Evolutionary conservation across 2,888 invertebrate species (phyloP).

Genomic region (Drosophila affinis): DNA sequence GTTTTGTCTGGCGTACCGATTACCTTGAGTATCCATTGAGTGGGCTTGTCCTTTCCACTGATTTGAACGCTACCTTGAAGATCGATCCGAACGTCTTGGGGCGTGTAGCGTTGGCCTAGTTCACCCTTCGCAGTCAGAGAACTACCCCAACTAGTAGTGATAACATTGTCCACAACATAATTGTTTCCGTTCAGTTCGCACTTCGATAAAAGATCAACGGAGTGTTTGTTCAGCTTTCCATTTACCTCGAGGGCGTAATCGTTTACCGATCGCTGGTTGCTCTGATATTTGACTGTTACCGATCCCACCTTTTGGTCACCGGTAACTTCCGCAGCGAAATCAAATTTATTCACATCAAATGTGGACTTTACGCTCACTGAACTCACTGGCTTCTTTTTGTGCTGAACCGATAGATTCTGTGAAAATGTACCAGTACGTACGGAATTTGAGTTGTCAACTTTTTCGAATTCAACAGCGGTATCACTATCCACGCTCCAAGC

Average conservation of each 20-base stretch:
- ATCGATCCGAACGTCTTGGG: constrained; percentile 78
- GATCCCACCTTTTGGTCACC: constrained; percentile 86
- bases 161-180: constrained; percentile 70
- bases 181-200: constrained; percentile 82
- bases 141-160: constrained; percentile 81
- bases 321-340: constrained; percentile 85
- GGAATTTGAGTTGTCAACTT: constrained; percentile 41
- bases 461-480: constrained; percentile 55
- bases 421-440: constrained; percentile 59
- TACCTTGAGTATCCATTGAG: constrained; percentile 73
- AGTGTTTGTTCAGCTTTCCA: constrained; percentile 83
- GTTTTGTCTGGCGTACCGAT: constrained; percentile 81
- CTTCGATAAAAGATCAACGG: constrained; percentile 73
- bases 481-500: constrained; percentile 54
- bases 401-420: constrained; percentile 54
- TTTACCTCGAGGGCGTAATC: constrained; percentile 86
- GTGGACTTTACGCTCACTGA: constrained; percentile 84
- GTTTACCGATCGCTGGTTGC: constrained; percentile 81
- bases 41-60: constrained; percentile 73
- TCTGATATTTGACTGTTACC: constrained; percentile 84
- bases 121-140: constrained; percentile 78
- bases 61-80: constrained; percentile 76
- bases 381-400: constrained; percentile 55
- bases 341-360: constrained; percentile 73
- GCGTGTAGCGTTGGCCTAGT: constrained; percentile 74